A percentile compares a stretch with the other conserved stretches of the same genome.
Conservation (phyloP, 2,888 invertebrate species). For the Plagodis pulveraria region DNA sequence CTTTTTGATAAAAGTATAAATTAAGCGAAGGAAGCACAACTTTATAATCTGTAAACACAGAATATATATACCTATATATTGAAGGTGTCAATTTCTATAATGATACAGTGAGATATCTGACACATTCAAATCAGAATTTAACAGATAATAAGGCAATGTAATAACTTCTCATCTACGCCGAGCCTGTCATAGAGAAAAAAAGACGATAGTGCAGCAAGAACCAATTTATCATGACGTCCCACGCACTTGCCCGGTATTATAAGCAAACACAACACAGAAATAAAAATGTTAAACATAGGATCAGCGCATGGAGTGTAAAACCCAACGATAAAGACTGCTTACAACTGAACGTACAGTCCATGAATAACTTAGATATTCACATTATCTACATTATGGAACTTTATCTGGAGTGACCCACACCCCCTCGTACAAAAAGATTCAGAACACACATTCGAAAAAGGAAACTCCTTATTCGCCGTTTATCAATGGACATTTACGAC, state of each 20-base stretch:
- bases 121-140: conserved; percentile 50
- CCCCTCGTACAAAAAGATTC: conserved; percentile 64
- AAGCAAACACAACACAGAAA: conserved; percentile 75
- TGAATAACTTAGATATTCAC: conserved; percentile 84
- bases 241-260: conserved; percentile 74
- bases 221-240: conserved; percentile 80
- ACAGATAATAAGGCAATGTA: conserved; percentile 59
- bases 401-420: conserved; percentile 75
- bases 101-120: conserved; percentile 46
- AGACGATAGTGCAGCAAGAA: conserved; percentile 72
- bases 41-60: conserved; percentile 44
- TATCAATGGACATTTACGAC: conserved; percentile 50
- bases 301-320: conserved; percentile 79
- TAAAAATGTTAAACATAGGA: conserved; percentile 67
- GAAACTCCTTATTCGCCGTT: conserved; percentile 66
- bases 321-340: conserved; percentile 80
- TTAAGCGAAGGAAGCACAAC: conserved; percentile 60
- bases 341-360: conserved; percentile 65
- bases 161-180: conserved; percentile 72
- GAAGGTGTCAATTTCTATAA: conserved; percentile 9
- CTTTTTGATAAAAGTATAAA: conserved; percentile 63
- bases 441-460: conserved; percentile 49
- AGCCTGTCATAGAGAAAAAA: conserved; percentile 68
- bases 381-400: conserved; percentile 83
- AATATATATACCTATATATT: too few species aligned